phyloP scores from a whole-genome alignment of 2,113 vertebrate genomes.

The Chaetodon trifascialis region DNA sequence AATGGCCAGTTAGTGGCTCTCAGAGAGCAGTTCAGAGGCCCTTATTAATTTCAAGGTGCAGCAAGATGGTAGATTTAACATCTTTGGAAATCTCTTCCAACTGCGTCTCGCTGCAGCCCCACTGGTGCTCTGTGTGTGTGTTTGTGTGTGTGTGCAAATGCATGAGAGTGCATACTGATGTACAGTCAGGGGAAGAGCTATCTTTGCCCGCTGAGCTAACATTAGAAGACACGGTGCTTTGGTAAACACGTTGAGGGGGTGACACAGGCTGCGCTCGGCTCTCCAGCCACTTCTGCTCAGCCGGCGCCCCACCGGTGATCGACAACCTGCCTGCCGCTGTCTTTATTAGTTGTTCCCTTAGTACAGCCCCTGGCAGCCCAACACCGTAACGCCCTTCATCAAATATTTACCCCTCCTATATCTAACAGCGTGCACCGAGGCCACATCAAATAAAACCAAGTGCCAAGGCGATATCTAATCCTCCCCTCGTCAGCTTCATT shows the following conservation, averaged over 20 bases:
- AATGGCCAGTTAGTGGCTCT: constrained; percentile 76
- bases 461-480: constrained; percentile 73
- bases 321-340: constrained; percentile 59
- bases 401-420: constrained; percentile 78
- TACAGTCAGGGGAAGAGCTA: constrained; percentile 36
- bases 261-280: constrained; percentile 5
- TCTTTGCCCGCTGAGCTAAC: constrained; percentile 46
- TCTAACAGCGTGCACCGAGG: constrained; percentile 58
- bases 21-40: constrained; percentile 69
- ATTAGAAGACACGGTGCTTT: constrained; percentile 39
- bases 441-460: constrained; percentile 72
- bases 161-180: constrained; percentile 25
- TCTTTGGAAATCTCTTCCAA: constrained; percentile 61
- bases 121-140: not conserved
- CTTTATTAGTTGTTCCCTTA: constrained; percentile 69
- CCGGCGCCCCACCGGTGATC: constrained; percentile 40
- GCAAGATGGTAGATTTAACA: constrained; percentile 70
- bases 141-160: not conserved
- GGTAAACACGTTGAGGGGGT: constrained; percentile 47
- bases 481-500: constrained; percentile 66
- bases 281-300: constrained; percentile 63
- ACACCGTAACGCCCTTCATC: constrained; percentile 70
- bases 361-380: constrained; percentile 60
- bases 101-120: constrained; percentile 30
- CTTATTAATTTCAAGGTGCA: constrained; percentile 76